Evolutionary conservation across 2,113 vertebrate species (phyloP), one percentile per base, ranked within the genome.

Genomic region (Carassius gibelio): DNA sequence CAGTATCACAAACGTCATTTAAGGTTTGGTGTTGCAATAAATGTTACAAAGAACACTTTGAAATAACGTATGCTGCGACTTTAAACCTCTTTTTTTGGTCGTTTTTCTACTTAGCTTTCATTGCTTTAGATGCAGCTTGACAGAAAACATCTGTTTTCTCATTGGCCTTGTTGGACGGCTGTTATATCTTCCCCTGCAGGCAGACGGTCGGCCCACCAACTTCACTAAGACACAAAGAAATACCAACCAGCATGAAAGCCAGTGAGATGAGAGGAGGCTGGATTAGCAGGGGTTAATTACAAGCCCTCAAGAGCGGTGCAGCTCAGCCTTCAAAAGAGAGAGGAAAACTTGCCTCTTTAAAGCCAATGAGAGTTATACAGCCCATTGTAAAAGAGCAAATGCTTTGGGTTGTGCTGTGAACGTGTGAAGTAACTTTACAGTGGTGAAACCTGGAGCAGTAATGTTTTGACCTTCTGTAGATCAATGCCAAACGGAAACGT

Each of bases 111-210:
- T 72, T 61, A 8, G 23, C 8, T n/a, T 74, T n/a, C 71, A 87
- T 74, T 75, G 55, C 89, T 83, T 55, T 89, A 89, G 84, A 90
- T 91, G 90, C 69, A 86, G 88, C 88, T 84, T 85, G 91, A 93
- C 90, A 88, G 75, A 84, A 87, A 91, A 93, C 94, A 95, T 95
- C 93, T 94, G 94, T 90, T 93, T 94, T 90, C 89, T 92, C 89
- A 94, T 92, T 91, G 88, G 88, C 88, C 85, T 87, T 83, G 88
- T 87, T 86, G 90, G 90, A 84, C 82, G 85, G 86, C 88, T 69
- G 81, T 85, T 84, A 90, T 91, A 14, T 15, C 66, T 89, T 89
- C 84, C 90, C 91, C 92, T 88, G 89, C 87, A 90, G 93, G 90
- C 66, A 69, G 66, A 69, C 66, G 66, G 34, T 34, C 30, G 36